These are phyloP conservation scores for Notodromas monacha DNA, from an alignment of 2,888 invertebrate species.

Conservation along the genomic window DNA sequence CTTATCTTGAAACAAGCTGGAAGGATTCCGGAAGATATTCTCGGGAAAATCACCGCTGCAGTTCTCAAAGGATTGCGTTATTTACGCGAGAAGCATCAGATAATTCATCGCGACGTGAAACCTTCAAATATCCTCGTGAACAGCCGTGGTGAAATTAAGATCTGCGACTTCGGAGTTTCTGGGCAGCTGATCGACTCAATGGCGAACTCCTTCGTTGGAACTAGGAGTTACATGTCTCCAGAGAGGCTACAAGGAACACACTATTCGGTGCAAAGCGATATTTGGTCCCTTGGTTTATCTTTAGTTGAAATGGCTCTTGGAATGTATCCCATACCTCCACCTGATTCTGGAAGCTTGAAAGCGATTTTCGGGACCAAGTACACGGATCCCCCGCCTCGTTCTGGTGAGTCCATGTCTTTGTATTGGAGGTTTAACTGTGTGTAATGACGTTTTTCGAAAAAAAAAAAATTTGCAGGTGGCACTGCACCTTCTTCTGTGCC, in stretches of 20 bases:
- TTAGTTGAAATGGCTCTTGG: conserved; percentile 96
- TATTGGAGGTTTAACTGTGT: too few species aligned
- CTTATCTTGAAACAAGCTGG: conserved; percentile 85
- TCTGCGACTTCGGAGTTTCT: conserved; percentile 97
- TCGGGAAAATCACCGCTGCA: conserved; percentile 40
- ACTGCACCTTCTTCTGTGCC: too few species aligned
- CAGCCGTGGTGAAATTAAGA: conserved; percentile 90
- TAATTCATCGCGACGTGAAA: conserved; percentile 66
- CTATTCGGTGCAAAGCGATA: conserved; percentile 91
- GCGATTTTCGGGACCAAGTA: conserved; percentile 34
- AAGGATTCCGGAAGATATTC: conserved; percentile 73
- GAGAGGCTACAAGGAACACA: conserved; percentile 90
- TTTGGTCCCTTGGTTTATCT: conserved; percentile 90
- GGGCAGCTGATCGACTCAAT: conserved; percentile 95
- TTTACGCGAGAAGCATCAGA: conserved; percentile 77
- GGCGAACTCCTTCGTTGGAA: conserved; percentile 99
- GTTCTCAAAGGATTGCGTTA: conserved; percentile 87
- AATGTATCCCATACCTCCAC: conserved; percentile 90
- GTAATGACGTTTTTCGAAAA: too few species aligned
- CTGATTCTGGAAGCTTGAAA: conserved; percentile 48
- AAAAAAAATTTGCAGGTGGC: too few species aligned
- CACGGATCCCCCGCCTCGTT: too few species aligned
- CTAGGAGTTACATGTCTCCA: conserved; percentile 97
- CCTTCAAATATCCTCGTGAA: conserved; percentile 96
- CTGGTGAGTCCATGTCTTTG: too few species aligned